Percentiles rank a stretch among this genome's conserved stretches.
phyloP scores from a whole-genome alignment of 2,113 vertebrate genomes.

The Brevimyrus niger region DNA sequence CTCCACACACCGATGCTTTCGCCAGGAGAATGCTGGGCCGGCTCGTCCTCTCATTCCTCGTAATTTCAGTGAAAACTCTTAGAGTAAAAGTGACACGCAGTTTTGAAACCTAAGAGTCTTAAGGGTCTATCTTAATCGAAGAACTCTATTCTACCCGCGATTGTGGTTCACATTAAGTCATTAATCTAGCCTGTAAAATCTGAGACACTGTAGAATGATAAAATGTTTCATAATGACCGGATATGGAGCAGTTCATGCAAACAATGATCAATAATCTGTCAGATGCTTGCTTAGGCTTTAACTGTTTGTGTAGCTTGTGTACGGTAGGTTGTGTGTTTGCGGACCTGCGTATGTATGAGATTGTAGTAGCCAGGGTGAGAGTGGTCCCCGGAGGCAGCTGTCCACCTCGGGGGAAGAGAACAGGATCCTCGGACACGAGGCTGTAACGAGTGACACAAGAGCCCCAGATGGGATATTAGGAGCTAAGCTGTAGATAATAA shows the following conservation, averaged over 20 bases:
- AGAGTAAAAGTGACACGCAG: not conserved
- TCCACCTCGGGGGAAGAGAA: slow-evolving; percentile 5
- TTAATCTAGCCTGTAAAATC: not conserved
- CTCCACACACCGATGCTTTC: not conserved
- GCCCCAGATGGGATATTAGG: slow-evolving; percentile 36
- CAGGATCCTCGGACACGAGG: slow-evolving; percentile 10
- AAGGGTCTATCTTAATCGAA: not conserved
- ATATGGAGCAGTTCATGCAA: not conserved
- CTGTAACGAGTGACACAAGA: slow-evolving; percentile 31
- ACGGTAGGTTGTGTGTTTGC: not conserved
- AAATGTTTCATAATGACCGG: not conserved
- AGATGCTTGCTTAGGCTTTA: not conserved
- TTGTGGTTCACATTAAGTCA: not conserved
- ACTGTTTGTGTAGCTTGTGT: not conserved
- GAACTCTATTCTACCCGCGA: not conserved
- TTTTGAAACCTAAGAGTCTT: not conserved
- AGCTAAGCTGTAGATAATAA: slow-evolving; percentile 30
- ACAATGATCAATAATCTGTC: not conserved
- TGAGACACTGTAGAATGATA: not conserved
- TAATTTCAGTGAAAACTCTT: not conserved
- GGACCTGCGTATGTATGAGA: not conserved
- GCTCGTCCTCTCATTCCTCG: not conserved
- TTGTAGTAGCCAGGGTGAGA: not conserved
- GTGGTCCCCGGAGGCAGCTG: not conserved
- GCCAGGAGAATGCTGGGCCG: not conserved